These are phyloP conservation scores for Leptarthrus brevirostris DNA, from an alignment of 2,888 invertebrate species.

Conservation along the genomic window DNA sequence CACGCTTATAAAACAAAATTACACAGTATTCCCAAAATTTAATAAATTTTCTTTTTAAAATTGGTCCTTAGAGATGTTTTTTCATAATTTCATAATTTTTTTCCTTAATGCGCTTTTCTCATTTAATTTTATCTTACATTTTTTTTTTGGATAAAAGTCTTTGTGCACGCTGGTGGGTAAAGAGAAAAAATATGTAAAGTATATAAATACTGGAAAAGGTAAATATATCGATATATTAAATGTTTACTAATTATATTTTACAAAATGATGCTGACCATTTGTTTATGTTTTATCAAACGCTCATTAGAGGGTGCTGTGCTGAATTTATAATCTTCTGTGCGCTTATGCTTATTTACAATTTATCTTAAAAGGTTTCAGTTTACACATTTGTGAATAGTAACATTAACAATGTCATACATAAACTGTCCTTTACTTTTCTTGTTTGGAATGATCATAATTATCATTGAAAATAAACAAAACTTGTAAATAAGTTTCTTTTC, in stretches of 20 bases:
- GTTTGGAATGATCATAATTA: too few relatives aligned
- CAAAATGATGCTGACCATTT: not conserved
- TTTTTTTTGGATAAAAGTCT: slow-evolving; percentile 40
- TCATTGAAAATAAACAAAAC: too few relatives aligned
- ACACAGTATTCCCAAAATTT: slow-evolving; percentile 18
- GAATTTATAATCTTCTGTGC: too few relatives aligned
- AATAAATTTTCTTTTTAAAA: not conserved
- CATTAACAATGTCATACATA: too few relatives aligned
- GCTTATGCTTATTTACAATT: too few relatives aligned
- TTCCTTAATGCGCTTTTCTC: slow-evolving; percentile 13
- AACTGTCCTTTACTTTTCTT: too few relatives aligned
- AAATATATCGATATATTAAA: slow-evolving; percentile 47
- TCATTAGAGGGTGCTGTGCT: too few relatives aligned
- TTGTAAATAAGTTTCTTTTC: too few relatives aligned
- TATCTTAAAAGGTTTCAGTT: too few relatives aligned
- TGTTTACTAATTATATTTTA: slow-evolving; percentile 24
- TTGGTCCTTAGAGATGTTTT: not conserved
- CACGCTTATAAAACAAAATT: slow-evolving; percentile 30
- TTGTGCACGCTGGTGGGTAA: slow-evolving; percentile 50
- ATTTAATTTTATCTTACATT: slow-evolving; percentile 7
- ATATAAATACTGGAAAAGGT: slow-evolving; percentile 49
- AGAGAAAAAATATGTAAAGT: slow-evolving; percentile 22
- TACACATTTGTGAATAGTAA: too few relatives aligned
- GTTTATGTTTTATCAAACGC: too few relatives aligned
- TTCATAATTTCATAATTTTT: not conserved